phyloP scores from a whole-genome alignment of 2,888 invertebrate species.

The Neoascia interrupta region DNA sequence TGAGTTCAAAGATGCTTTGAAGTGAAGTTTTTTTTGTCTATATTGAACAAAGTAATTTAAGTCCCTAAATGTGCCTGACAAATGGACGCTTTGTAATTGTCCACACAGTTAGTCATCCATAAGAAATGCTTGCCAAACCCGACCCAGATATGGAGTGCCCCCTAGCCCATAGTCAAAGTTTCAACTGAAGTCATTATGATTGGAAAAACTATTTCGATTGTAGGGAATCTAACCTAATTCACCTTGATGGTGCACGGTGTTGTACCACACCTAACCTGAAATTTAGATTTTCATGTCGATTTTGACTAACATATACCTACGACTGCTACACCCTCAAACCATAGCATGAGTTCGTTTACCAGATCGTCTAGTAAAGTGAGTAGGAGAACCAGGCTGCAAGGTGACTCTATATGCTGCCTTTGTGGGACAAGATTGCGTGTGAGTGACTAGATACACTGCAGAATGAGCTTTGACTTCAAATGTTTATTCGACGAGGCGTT shows the following conservation, averaged over 20 bases:
- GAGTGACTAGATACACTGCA: neutral
- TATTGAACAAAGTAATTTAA: no score
- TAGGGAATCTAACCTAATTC: slow-evolving; percentile 32
- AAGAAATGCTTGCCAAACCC: no score
- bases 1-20: no score
- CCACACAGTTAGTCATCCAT: no score
- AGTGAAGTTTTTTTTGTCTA: no score
- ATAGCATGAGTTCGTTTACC: neutral
- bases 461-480: slow-evolving; percentile 39
- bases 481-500: slow-evolving; percentile 12
- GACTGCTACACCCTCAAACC: slow-evolving; percentile 2
- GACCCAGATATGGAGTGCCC: slow-evolving; percentile 56
- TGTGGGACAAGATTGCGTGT: slow-evolving; percentile 18
- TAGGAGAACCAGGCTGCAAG: slow-evolving; percentile 49
- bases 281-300: slow-evolving; percentile 48
- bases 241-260: slow-evolving; percentile 15
- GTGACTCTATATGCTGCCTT: slow-evolving; percentile 8
- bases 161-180: no score
- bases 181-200: no score
- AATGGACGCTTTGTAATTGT: no score
- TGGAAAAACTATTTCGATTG: neutral
- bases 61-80: no score
- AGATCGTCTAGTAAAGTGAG: slow-evolving; percentile 22
- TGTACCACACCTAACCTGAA: slow-evolving; percentile 34
- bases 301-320: slow-evolving; percentile 46